phyloP scores from a whole-genome alignment of 2,888 invertebrate species.

The Parapristionchus giblindavisi region DNA sequence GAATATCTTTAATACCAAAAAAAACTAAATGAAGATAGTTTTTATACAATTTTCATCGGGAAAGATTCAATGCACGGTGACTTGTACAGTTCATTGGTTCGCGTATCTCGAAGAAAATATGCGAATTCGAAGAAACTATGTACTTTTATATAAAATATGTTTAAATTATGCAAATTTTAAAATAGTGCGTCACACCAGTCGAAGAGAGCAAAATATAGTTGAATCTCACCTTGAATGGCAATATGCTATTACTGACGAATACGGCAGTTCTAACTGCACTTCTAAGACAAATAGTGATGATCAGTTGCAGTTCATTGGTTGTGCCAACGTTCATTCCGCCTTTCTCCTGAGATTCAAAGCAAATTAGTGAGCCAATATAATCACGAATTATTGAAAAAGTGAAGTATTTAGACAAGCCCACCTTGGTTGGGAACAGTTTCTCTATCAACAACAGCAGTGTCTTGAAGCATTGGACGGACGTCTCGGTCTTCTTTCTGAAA shows the following conservation, averaged over 20 bases:
- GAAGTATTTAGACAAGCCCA: neutral
- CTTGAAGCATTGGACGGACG: conserved; percentile 29
- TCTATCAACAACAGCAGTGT: conserved; percentile 31
- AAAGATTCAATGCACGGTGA: too few species aligned
- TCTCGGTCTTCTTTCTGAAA: neutral
- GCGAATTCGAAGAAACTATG: too few species aligned
- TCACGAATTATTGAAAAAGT: neutral
- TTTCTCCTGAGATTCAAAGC: neutral
- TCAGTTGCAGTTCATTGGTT: conserved; percentile 17
- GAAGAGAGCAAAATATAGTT: too few species aligned
- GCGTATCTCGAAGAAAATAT: too few species aligned
- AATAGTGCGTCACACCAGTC: too few species aligned
- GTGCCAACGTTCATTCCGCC: conserved; percentile 15
- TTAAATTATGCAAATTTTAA: too few species aligned
- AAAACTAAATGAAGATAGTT: too few species aligned
- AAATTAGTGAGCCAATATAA: neutral
- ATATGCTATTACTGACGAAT: conserved; percentile 30
- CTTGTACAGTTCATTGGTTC: too few species aligned
- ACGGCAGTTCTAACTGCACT: conserved; percentile 31
- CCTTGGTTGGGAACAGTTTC: conserved; percentile 37
- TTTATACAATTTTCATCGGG: too few species aligned
- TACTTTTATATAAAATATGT: too few species aligned
- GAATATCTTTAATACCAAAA: neutral
- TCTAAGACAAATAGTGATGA: conserved; percentile 16
- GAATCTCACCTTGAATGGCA: conserved; percentile 17